Evolutionary conservation across 2,113 vertebrate genomes (phyloP).

Genomic region (Megatriorchis doriae): DNA sequence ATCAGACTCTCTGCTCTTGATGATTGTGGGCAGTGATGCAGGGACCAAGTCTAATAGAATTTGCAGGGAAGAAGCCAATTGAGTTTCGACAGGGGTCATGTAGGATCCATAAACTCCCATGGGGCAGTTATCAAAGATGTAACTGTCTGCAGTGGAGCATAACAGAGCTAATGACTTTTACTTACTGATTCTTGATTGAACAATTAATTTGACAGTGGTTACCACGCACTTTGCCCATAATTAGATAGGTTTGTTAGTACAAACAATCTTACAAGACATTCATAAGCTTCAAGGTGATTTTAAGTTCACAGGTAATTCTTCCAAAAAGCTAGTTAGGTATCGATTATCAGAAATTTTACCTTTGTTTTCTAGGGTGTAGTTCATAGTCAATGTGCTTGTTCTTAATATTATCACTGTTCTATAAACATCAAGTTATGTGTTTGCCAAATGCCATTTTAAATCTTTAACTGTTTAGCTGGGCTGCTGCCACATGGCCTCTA

Average conservation of each 20-base stretch:
- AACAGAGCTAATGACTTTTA: constrained; percentile 27
- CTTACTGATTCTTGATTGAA: constrained; percentile 39
- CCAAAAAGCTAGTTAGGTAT: background rate
- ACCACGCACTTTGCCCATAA: background rate
- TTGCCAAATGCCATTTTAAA: background rate
- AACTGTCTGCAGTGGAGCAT: constrained; percentile 14
- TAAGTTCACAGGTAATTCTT: constrained; percentile 30
- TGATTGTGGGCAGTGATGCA: constrained; percentile 45
- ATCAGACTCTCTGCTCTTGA: constrained; percentile 4
- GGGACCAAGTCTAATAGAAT: constrained; percentile 51
- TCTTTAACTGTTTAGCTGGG: background rate
- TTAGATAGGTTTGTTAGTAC: background rate
- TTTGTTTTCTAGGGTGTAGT: background rate
- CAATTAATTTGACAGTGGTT: constrained; percentile 49
- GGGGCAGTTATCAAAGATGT: constrained; percentile 24
- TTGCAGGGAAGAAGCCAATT: constrained; percentile 50
- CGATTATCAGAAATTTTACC: background rate
- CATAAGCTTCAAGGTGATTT: constrained; percentile 51
- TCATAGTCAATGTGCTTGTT: background rate
- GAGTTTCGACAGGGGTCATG: constrained; percentile 45
- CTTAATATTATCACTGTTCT: background rate
- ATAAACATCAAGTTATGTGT: background rate
- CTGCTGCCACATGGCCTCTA: background rate
- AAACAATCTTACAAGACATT: background rate
- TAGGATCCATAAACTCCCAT: constrained; percentile 15